phyloP scores from a whole-genome alignment of 2,888 invertebrate species.

The Colostygia pectinataria region DNA sequence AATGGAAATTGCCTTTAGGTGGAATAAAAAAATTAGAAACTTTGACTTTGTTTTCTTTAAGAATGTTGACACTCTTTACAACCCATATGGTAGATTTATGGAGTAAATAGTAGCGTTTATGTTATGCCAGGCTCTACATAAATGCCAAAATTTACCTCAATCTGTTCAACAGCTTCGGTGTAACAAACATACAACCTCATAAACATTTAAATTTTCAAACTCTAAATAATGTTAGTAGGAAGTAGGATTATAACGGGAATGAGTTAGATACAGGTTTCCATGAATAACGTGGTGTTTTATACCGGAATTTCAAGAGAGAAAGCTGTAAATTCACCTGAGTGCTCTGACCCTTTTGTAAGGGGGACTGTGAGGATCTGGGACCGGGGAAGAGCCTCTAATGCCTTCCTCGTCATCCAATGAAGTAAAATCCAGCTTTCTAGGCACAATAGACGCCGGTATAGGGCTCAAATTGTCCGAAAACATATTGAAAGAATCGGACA shows the following conservation, averaged over 20 bases:
- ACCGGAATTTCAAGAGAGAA: slow-evolving; percentile 33
- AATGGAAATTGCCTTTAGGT: too few species aligned
- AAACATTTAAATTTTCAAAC: too few species aligned
- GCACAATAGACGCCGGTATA: slow-evolving; percentile 77
- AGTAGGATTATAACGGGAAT: background rate
- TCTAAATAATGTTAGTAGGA: too few species aligned
- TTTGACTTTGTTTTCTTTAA: too few species aligned
- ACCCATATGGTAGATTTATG: too few species aligned
- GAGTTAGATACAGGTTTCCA: background rate
- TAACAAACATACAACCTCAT: too few species aligned
- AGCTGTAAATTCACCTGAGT: slow-evolving; percentile 66
- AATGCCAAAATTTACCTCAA: too few species aligned
- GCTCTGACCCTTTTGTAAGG: slow-evolving; percentile 84
- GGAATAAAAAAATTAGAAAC: too few species aligned
- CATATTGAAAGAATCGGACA: slow-evolving; percentile 84
- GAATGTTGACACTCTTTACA: too few species aligned
- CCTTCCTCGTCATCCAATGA: slow-evolving; percentile 72
- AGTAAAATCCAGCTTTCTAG: slow-evolving; percentile 84
- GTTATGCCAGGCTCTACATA: too few species aligned
- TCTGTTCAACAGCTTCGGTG: too few species aligned
- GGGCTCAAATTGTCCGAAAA: slow-evolving; percentile 84
- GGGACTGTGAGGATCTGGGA: slow-evolving; percentile 70
- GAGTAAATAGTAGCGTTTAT: too few species aligned
- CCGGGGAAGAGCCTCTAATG: slow-evolving; percentile 57
- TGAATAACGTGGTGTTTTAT: slow-evolving; percentile 48